These are phyloP conservation scores for Yponomeuta plumbellus DNA, from an alignment of 2,888 invertebrate genomes.

Conservation along the genomic window DNA sequence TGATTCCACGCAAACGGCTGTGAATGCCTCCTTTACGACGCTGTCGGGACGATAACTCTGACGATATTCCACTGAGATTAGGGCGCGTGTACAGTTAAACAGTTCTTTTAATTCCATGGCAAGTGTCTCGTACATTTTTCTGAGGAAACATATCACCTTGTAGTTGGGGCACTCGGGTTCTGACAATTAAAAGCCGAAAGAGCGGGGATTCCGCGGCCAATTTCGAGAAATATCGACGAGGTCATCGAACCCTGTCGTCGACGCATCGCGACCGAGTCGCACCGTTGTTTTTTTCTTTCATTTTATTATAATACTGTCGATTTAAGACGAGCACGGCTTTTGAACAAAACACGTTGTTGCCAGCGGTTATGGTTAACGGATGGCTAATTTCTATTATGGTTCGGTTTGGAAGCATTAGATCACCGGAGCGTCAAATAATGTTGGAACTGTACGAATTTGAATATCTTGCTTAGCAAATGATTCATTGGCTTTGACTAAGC, in stretches of 20 bases:
- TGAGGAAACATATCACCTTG: constrained; percentile 69
- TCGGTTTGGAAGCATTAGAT: constrained; percentile 9
- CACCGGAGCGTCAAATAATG: constrained; percentile 2
- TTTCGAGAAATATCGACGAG: constrained; percentile 75
- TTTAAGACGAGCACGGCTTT: constrained; percentile 31
- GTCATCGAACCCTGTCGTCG: constrained; percentile 68
- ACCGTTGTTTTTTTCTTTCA: constrained; percentile 50
- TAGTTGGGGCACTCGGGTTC: constrained; percentile 61
- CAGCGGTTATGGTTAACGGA: background rate
- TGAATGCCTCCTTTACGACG: constrained; percentile 1
- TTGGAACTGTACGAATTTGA: constrained; percentile 5
- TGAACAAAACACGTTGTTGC: constrained; percentile 8
- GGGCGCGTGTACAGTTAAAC: constrained; percentile 13
- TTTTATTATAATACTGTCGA: constrained; percentile 53
- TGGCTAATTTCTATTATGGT: background rate
- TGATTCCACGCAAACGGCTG: background rate
- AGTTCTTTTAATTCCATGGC: constrained; percentile 13
- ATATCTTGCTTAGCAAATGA: background rate
- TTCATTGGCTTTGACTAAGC: background rate
- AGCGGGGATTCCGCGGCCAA: constrained; percentile 67
- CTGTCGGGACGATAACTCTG: constrained; percentile 2
- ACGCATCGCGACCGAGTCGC: constrained; percentile 69
- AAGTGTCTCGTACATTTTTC: constrained; percentile 47
- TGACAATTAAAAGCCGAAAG: constrained; percentile 75
- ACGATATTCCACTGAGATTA: constrained; percentile 10